Percentiles rank a stretch among this genome's conserved stretches.
Evolutionary conservation across 2,113 vertebrate species (phyloP).

Genomic region (Callopanchax toddi): DNA sequence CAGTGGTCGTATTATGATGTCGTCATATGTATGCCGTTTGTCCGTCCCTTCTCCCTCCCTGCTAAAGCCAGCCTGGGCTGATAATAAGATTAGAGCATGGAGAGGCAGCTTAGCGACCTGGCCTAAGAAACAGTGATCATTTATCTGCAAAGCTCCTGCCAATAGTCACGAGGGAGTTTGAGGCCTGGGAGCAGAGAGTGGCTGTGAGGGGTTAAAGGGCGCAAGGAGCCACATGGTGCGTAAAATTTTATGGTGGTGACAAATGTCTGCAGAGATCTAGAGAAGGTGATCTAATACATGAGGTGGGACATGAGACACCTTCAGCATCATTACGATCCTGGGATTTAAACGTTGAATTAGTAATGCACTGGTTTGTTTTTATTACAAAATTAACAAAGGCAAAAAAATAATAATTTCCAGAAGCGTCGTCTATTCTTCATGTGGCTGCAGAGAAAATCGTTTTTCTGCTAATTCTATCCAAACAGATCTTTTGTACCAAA

Average conservation of each 20-base stretch:
- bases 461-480: not conserved
- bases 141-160: conserved; percentile 57
- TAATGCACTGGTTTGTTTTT: too few relatives aligned
- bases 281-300: conserved; percentile 8
- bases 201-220: conserved; percentile 48
- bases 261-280: conserved; percentile 38
- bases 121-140: conserved; percentile 64
- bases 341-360: too few relatives aligned
- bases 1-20: conserved; percentile 60
- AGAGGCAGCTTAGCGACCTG: conserved; percentile 76
- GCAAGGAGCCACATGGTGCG: conserved; percentile 13
- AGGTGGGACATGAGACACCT: too few relatives aligned
- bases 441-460: not conserved
- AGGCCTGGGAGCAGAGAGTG: conserved; percentile 12
- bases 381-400: too few relatives aligned
- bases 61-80: conserved; percentile 73
- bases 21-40: conserved; percentile 54
- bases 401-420: too few relatives aligned
- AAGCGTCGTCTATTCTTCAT: not conserved
- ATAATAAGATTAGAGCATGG: conserved; percentile 78
- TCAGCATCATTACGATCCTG: too few relatives aligned
- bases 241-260: conserved; percentile 18
- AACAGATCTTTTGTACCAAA: not conserved
- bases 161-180: conserved; percentile 22
- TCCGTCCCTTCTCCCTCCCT: conserved; percentile 48